A percentile compares a stretch with the other conserved stretches of the same genome.
Conservation (phyloP, 2,113 vertebrate species). For the Cebidichthys violaceus region DNA sequence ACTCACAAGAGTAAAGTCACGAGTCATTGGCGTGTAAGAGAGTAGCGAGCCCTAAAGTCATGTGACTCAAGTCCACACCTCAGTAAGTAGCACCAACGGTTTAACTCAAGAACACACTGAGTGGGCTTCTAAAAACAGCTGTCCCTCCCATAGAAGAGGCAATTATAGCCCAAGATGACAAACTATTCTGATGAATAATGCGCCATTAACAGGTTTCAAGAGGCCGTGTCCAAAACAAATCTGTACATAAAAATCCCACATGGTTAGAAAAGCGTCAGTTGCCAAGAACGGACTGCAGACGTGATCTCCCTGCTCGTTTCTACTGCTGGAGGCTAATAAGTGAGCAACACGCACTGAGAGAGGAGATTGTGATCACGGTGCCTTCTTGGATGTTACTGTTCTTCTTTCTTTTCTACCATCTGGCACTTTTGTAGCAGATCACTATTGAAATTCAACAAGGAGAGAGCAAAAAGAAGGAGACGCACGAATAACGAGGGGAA, state of each 20-base stretch:
- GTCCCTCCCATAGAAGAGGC: background rate
- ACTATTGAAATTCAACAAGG: conserved; percentile 29
- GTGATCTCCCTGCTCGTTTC: background rate
- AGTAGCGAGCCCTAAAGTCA: background rate
- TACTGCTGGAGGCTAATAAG: conserved; percentile 7
- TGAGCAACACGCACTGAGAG: conserved; percentile 22
- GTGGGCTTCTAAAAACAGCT: conserved; percentile 19
- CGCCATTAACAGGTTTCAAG: background rate
- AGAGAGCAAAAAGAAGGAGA: conserved; percentile 9
- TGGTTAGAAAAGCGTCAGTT: background rate
- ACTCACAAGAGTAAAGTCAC: background rate
- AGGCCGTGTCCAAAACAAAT: conserved; percentile 21
- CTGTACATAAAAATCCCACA: background rate
- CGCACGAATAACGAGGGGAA: conserved; percentile 15
- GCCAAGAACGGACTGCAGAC: background rate
- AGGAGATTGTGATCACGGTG: conserved; percentile 22
- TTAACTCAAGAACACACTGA: background rate
- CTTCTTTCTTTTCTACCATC: conserved; percentile 29
- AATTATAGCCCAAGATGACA: background rate
- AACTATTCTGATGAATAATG: background rate
- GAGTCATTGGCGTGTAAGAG: background rate
- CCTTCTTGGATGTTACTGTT: conserved; percentile 8
- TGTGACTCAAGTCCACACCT: background rate
- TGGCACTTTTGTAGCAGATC: conserved; percentile 16
- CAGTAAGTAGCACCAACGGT: background rate